phyloP scores from a whole-genome alignment of 2,797 vertebrate genomes.

The Poeciliopsis presidionis region DNA sequence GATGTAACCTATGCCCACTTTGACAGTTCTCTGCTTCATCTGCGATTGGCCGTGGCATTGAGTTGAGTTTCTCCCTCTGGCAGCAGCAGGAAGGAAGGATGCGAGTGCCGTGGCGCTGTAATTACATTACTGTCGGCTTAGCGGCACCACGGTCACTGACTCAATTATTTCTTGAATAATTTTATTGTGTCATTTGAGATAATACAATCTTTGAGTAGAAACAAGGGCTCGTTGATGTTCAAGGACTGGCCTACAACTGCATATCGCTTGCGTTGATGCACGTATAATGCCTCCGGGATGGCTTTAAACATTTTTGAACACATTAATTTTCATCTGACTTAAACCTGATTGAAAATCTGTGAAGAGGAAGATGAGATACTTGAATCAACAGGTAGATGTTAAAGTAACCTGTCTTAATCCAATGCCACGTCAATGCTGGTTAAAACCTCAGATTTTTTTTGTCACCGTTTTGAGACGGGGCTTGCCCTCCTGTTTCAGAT shows the following conservation, averaged over 20 bases:
- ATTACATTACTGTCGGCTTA: conserved; percentile 69
- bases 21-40: conserved; percentile 71
- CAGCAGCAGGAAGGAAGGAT: conserved; percentile 37
- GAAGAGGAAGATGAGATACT: background rate
- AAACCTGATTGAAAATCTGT: background rate
- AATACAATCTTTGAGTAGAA: conserved; percentile 66
- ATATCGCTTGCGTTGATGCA: conserved; percentile 18
- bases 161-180: conserved; percentile 65
- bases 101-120: conserved; percentile 56
- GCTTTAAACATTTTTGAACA: conserved; percentile 48
- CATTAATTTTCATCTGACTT: conserved; percentile 12
- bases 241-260: conserved; percentile 7
- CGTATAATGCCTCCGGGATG: conserved; percentile 53
- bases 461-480: background rate
- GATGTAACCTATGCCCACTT: conserved; percentile 54
- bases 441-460: background rate
- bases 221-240: conserved; percentile 52
- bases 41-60: conserved; percentile 44
- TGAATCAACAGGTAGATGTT: background rate
- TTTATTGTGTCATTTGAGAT: conserved; percentile 63
- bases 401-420: background rate
- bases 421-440: background rate
- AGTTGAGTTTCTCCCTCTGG: conserved; percentile 52
- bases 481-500: background rate
- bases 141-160: conserved; percentile 49